Conservation (phyloP, 2,797 vertebrate genomes). For the Sciurus vulgaris region DNA sequence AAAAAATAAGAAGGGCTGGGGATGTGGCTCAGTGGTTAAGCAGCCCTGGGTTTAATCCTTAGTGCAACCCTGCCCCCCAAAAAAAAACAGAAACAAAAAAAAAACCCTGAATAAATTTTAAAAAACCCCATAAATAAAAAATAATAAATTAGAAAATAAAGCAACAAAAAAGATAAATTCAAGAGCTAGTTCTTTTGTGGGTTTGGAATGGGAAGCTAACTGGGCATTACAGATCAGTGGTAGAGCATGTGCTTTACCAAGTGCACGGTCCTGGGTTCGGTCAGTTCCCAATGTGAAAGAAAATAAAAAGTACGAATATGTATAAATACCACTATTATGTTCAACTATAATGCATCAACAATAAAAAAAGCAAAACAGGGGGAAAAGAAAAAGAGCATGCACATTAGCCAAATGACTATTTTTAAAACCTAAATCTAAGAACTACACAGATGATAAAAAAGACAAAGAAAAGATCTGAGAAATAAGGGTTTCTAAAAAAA, state of each 20-base stretch:
- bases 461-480: neutral
- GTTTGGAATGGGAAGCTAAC: neutral
- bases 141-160: neutral
- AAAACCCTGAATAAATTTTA: too few species aligned
- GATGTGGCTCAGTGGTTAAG: too few species aligned
- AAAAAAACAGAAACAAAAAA: too few species aligned
- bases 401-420: neutral
- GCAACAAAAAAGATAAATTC: neutral
- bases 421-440: neutral
- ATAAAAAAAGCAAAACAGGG: too few species aligned
- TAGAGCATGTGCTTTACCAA: neutral
- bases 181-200: neutral
- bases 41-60: too few species aligned
- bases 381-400: neutral
- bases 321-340: too few species aligned
- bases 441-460: neutral
- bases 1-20: too few species aligned
- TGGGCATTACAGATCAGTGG: neutral
- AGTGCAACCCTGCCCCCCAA: too few species aligned
- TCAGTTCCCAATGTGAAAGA: too few species aligned
- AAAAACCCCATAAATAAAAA: too few species aligned
- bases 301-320: too few species aligned
- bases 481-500: neutral
- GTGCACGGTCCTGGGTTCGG: neutral
- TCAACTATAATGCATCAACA: too few species aligned